A percentile compares a stretch with the other conserved stretches of the same genome.
Conservation (phyloP, 2,113 vertebrate genomes). For the Bubalus kerabau region DNA sequence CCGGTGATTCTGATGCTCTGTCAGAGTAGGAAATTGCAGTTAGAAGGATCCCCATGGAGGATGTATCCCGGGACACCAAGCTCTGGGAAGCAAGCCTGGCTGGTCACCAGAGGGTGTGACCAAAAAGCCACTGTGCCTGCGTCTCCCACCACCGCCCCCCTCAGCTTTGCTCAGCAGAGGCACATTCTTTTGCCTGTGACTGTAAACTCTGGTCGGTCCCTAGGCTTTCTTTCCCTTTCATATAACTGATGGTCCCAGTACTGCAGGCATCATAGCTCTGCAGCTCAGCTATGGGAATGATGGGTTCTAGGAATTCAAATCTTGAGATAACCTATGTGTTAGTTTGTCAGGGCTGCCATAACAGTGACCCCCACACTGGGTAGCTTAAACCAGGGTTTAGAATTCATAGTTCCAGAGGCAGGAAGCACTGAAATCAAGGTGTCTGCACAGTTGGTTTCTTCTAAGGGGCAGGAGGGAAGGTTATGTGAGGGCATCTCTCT, state of each 20-base stretch:
- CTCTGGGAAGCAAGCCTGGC: neutral
- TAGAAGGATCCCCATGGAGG: accelerated
- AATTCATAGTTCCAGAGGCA: neutral
- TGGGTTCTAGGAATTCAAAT: neutral
- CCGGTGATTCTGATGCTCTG: neutral
- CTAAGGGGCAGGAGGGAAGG: neutral
- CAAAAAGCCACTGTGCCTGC: neutral
- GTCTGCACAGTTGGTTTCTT: neutral
- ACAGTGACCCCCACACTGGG: neutral
- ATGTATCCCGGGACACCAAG: neutral
- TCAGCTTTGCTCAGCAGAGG: neutral
- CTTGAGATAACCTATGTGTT: neutral
- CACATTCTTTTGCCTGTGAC: neutral
- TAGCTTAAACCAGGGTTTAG: accelerated
- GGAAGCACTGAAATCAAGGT: neutral
- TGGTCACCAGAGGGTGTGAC: too few relatives aligned
- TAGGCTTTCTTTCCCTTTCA: accelerated
- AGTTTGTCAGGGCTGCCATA: accelerated
- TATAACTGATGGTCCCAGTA: accelerated
- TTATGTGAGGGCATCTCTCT: neutral
- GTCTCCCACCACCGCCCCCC: accelerated
- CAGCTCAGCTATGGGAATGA: accelerated
- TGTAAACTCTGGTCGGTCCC: too few relatives aligned
- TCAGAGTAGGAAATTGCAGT: accelerated
- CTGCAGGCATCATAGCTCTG: neutral